A percentile compares a stretch with the other conserved stretches of the same genome.
phyloP scores from a whole-genome alignment of 2,888 invertebrate species.

The Pharmacophagus antenor region DNA sequence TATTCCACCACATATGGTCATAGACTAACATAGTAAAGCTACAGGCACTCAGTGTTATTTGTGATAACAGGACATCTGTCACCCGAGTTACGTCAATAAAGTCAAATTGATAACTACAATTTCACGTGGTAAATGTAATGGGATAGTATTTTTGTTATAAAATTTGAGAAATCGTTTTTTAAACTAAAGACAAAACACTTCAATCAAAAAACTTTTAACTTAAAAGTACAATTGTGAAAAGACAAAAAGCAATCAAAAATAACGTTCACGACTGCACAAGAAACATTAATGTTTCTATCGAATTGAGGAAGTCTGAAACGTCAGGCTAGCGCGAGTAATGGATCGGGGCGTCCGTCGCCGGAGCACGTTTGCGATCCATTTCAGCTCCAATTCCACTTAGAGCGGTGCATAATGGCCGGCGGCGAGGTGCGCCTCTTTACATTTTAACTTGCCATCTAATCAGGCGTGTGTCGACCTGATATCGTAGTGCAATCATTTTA shows the following conservation, averaged over 20 bases:
- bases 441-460: slow-evolving; percentile 47
- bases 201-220: slow-evolving; percentile 3
- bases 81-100: too few relatives aligned
- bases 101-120: too few relatives aligned
- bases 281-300: slow-evolving; percentile 23
- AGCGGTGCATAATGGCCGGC: slow-evolving; percentile 46
- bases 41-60: too few relatives aligned
- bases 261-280: slow-evolving; percentile 9
- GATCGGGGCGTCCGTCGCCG: slow-evolving; percentile 51
- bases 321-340: slow-evolving; percentile 47
- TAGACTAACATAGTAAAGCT: too few relatives aligned
- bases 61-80: too few relatives aligned
- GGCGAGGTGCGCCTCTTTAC: slow-evolving; percentile 53
- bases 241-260: slow-evolving; percentile 9
- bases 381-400: slow-evolving; percentile 55
- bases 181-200: too few relatives aligned
- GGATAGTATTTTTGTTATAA: too few relatives aligned
- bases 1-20: too few relatives aligned
- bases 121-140: too few relatives aligned
- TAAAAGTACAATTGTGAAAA: slow-evolving; percentile 6
- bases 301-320: slow-evolving; percentile 28
- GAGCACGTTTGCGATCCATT: slow-evolving; percentile 57
- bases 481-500: slow-evolving; percentile 14
- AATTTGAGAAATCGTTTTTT: too few relatives aligned
- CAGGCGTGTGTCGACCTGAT: slow-evolving; percentile 27